Evolutionary conservation across 1,140 invertebrate genomes (phyloP), one percentile per base, ranked within the genome.

Genomic region (Diachasma alloeum): DNA sequence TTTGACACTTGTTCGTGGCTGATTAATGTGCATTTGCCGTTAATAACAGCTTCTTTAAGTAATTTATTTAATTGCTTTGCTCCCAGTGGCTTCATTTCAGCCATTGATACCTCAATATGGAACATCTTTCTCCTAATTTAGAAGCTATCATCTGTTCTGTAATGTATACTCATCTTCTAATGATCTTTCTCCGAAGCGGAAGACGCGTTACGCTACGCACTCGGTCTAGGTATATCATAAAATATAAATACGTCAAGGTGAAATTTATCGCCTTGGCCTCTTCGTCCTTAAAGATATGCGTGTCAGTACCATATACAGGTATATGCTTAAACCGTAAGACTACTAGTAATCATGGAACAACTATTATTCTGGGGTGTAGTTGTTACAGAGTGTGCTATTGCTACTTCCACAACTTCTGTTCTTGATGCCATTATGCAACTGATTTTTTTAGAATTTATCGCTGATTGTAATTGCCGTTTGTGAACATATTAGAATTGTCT

Each of bases 391-490:
- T 19, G 19, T 56, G 15, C 59, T 15, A 63, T 63, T 63, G 19
- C 59, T 63, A 70, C 59, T n/a, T 72, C 48, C 48, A 24, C 22
- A 63, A 68, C 31, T 37, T 71, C 69, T 48, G 74, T 42, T 46
- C 69, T 19, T 36, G 66, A 48, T 44, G 10, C 24, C 66, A 70
- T 76, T 76, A 76, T 72, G 75, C 75, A 76, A 76, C 46, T 48
- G 31, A 37, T 69, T 53, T 72, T 72, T 72, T 72, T 74, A 67
- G 37, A 44, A 46, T 74, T 24, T 48, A 37, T 53, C 76, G 76
- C 71, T 81, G 78, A 82, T 80, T 81, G 59, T 82, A 78, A 83
- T 83, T 83, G 78, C 72, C 70, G 75, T 70, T 81, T 67, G 44
- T 68, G 15, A 37, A 19, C 17, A 19, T 68, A 75, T 53, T 69